Base-by-base conservation (phyloP, 2,113 vertebrate genomes). In the Nerophis lumbriciformis region DNA sequence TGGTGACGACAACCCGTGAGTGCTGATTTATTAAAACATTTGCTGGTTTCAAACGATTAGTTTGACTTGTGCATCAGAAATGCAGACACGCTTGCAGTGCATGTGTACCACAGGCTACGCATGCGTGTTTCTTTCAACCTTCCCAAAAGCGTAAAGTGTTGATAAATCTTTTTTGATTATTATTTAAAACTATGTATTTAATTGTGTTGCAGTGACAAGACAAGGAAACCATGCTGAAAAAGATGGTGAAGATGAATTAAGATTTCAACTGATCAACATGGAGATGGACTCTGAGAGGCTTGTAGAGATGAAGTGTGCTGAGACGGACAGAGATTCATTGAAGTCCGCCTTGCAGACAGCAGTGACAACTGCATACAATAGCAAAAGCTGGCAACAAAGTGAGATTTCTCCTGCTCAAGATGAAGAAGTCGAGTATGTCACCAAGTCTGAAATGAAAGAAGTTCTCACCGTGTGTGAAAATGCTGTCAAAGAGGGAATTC, bases 401-500 rank as follows among this genome's bases (percentile, higher is more conserved):
- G 85, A 83, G 8, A 36, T 53, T 1, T 62, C 76, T 68, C 35
- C 59, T 3, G 61, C 71, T 67, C 81, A 80, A 37, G 88, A 87
- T 4, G 85, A 79, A 35, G 89, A 90, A 21, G 83, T 88, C 0
- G 87, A 92, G 57, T 91, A 91, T 10, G 90, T 92, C 66, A 90
- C 90, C 59, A 92, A 88, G 73, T 91, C 91, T 35, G 89, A 92
- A 59, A 91, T 92, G 90, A 94, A 93, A 6, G 95, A 98, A 68
- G 95, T 97, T 80, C 90, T 98, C 1, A 90, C 90, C 48, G 92
- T 97, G 44, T 97, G 96, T 3, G 94, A 94, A 73, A 93, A 86
- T 42, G 93, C 93, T 0, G 87, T 97, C 35, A 87, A 92, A 14
- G 94, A 96, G 52, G 93, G 96, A 72, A 94, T 94, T 0, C 87